These are phyloP conservation scores for Syrphus vitripennis DNA, from an alignment of 2,888 invertebrate species.

Conservation along the genomic window DNA sequence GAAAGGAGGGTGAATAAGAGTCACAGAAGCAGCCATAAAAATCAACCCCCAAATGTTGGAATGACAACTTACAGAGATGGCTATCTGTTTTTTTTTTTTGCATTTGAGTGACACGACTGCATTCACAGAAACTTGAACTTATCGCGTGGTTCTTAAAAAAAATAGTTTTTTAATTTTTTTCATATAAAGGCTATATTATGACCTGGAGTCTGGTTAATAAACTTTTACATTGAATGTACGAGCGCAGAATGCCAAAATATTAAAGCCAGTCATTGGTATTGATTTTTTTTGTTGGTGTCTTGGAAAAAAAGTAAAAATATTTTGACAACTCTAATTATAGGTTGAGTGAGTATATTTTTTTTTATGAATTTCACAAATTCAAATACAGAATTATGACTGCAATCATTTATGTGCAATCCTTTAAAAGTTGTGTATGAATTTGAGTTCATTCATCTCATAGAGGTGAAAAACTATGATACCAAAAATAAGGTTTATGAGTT, in stretches of 20 bases:
- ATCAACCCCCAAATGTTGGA: slow-evolving; percentile 36
- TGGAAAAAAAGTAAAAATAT: slow-evolving; percentile 37
- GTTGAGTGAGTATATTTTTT: background rate
- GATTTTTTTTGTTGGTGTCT: slow-evolving; percentile 62
- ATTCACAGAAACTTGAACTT: slow-evolving; percentile 66
- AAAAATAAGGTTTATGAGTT: too few relatives aligned
- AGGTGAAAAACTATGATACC: too few relatives aligned
- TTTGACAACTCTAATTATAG: slow-evolving; percentile 55
- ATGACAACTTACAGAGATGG: slow-evolving; percentile 33
- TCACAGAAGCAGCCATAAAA: background rate
- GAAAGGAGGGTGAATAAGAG: background rate
- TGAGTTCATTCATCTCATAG: too few relatives aligned
- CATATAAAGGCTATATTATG: too few relatives aligned
- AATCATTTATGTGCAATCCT: background rate
- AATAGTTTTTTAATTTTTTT: background rate
- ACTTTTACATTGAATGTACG: too few relatives aligned
- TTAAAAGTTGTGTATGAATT: background rate
- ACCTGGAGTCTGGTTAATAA: too few relatives aligned
- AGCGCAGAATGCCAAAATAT: slow-evolving; percentile 34
- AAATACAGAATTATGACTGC: background rate
- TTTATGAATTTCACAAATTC: background rate
- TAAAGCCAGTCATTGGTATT: slow-evolving; percentile 51
- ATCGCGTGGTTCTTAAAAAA: slow-evolving; percentile 26
- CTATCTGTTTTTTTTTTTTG: slow-evolving; percentile 36
- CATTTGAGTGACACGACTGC: slow-evolving; percentile 50